Base-by-base conservation (phyloP, 2,797 vertebrate species). In the Aulostomus chinensis region DNA sequence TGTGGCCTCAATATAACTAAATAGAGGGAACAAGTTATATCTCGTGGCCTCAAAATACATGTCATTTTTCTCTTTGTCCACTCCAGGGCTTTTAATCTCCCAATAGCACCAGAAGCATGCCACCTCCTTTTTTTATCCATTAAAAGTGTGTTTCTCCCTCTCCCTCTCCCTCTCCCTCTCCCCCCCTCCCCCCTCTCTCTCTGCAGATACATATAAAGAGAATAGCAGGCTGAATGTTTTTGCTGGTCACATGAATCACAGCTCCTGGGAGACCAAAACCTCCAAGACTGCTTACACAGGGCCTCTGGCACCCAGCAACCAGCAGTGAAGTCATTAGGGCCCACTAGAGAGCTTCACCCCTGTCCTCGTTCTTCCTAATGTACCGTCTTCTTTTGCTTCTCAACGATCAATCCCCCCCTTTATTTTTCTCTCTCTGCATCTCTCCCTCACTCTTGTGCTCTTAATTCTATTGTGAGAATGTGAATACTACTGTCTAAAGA, bases 161-260 rank as follows among this genome's bases (percentile, higher is more conserved):
- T 83, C 37, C 71, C 86, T 21, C 20, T 21, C 20, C 6, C 20
- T 21, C 20, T 21, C 20, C 6, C 20, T 21, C 20, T 21, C 24
- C 20, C 6, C 20, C 6, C 20, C 6, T 6, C 12, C 7, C 11
- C 22, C 17, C 14, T 81, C 76, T 91, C 68, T 83, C 40, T 72
- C 86, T 90, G 79, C 91, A 99, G 97, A 95, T 99, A 80, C 97
- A 99, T 79, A 96, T 99, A 87, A 99, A 98, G 90, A 96, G 93
- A 86, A 74, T 91, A 75, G 84, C 94, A 80, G 93, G 92, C 67
- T 95, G 93, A 95, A 45, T 52, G 48, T 49, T 61, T 26, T 29
- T 38, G 35, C 55, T 26, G 46, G 61, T 64, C 49, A 51, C 59
- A 62, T 81, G 64, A 74, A 51, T 67, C 49, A 55, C 46, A 52